A percentile compares a stretch with the other conserved stretches of the same genome.
phyloP scores from a whole-genome alignment of 2,797 vertebrate genomes.

The Vultur gryphus region DNA sequence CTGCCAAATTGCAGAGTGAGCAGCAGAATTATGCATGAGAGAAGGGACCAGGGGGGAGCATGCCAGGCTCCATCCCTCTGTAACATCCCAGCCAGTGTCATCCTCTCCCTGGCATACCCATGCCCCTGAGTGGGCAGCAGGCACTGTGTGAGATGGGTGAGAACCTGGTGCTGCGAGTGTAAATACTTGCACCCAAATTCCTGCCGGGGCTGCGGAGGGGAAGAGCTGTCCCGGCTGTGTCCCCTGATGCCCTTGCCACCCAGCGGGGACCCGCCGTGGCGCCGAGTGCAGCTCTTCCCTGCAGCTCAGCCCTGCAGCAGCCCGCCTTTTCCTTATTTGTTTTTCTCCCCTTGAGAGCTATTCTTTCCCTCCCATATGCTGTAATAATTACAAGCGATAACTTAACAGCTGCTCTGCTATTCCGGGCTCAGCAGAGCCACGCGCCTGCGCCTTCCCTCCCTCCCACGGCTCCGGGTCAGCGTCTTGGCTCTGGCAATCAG shows the following conservation, averaged over 20 bases:
- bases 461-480: conserved; percentile 5
- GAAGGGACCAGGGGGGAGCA: rapidly evolving
- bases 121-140: background rate
- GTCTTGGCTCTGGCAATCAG: conserved; percentile 22
- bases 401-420: conserved; percentile 55
- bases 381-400: conserved; percentile 39
- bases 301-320: background rate
- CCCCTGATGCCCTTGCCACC: background rate
- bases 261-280: rapidly evolving
- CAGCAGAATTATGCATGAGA: background rate
- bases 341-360: conserved; percentile 40
- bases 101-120: background rate
- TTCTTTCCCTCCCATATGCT: conserved; percentile 54
- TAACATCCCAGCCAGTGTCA: background rate
- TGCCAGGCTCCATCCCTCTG: background rate
- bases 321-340: conserved; percentile 31
- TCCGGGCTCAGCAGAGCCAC: conserved; percentile 10
- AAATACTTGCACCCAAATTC: background rate
- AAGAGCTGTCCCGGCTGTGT: background rate
- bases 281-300: background rate
- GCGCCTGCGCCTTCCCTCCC: conserved; percentile 14
- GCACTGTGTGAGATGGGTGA: background rate
- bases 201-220: background rate
- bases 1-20: background rate
- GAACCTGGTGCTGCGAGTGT: background rate